Percentiles rank a stretch among this genome's conserved stretches.
phyloP scores from a whole-genome alignment of 2,888 invertebrate species.

The Sarcophaga carnaria region DNA sequence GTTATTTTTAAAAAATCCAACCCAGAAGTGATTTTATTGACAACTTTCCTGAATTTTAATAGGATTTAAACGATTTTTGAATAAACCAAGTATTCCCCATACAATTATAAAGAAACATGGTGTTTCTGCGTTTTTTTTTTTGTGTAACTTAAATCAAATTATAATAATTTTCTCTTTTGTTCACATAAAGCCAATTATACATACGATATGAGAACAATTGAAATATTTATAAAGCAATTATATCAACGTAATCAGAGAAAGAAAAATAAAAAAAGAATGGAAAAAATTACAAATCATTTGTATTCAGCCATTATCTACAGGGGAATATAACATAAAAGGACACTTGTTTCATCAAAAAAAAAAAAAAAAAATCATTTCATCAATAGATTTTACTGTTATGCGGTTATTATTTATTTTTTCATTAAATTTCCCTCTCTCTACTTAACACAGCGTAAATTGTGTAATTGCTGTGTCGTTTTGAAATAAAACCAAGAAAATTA shows the following conservation, averaged over 20 bases:
- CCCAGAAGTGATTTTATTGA: too few species aligned
- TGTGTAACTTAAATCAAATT: too few species aligned
- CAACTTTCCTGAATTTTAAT: too few species aligned
- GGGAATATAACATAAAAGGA: not conserved
- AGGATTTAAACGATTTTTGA: too few species aligned
- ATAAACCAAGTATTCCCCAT: too few species aligned
- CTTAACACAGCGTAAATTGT: slow-evolving; percentile 48
- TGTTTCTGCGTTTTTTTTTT: too few species aligned
- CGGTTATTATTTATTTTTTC: not conserved
- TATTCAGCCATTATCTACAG: not conserved
- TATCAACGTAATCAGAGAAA: not conserved
- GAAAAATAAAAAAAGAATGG: not conserved
- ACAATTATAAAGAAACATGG: too few species aligned
- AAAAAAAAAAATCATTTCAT: too few species aligned
- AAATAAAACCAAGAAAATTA: slow-evolving; percentile 14
- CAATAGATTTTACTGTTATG: too few species aligned
- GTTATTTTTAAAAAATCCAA: too few species aligned
- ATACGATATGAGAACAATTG: not conserved
- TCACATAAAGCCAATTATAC: not conserved
- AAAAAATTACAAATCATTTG: not conserved
- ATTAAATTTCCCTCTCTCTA: slow-evolving; percentile 13
- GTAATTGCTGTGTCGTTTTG: slow-evolving; percentile 36
- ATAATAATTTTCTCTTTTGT: not conserved
- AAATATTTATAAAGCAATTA: not conserved
- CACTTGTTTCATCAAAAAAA: not conserved